Conservation (phyloP, 2,797 vertebrate species). For the Sebastes vulpes region DNA sequence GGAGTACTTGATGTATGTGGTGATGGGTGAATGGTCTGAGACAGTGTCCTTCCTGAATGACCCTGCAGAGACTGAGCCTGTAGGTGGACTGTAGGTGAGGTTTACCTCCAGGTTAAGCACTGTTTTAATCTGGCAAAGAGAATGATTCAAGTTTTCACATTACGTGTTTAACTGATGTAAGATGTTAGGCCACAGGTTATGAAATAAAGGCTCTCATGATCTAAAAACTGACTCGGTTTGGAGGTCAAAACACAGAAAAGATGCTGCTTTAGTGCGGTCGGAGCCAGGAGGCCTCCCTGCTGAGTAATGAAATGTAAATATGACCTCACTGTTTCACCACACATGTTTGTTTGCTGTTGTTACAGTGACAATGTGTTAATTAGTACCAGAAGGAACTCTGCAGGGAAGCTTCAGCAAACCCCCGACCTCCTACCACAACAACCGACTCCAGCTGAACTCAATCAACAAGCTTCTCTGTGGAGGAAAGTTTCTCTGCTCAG, state of each 20-base stretch:
- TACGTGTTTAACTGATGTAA: neutral
- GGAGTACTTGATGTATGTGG: neutral
- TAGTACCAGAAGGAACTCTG: neutral
- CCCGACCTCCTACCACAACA: neutral
- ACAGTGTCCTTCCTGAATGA: no score
- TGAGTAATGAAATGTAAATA: neutral
- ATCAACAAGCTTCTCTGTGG: neutral
- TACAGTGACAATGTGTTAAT: neutral
- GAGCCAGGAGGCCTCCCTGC: neutral
- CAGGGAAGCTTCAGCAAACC: neutral
- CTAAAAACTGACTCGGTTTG: neutral
- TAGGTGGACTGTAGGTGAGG: no score
- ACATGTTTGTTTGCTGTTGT: constrained; percentile 6
- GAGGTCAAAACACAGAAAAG: neutral
- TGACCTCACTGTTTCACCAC: neutral
- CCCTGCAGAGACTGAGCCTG: neutral
- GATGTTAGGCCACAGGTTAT: neutral
- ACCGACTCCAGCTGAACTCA: neutral
- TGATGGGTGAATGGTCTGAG: no score
- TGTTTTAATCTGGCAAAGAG: neutral
- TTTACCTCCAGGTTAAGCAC: neutral
- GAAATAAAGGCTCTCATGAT: neutral
- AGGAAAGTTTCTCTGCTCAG: neutral
- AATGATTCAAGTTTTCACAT: neutral
- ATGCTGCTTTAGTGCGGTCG: neutral